Percentiles rank a stretch among this genome's conserved stretches.
Evolutionary conservation across 2,113 vertebrate genomes (phyloP).

Genomic region (Dicentrarchus labrax): DNA sequence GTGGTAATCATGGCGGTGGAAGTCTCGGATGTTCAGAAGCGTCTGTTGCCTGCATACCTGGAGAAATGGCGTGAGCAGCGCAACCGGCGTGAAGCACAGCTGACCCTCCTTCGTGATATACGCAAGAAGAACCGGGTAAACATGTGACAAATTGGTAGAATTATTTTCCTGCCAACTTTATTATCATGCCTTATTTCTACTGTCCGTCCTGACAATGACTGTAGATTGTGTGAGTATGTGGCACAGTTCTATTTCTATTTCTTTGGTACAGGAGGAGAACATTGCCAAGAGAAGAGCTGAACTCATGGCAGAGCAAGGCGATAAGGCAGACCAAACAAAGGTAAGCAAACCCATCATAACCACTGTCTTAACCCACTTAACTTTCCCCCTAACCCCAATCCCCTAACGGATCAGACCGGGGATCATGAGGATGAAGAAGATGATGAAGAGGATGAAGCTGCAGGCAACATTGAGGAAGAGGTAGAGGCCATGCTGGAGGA

Average conservation of each 20-base stretch:
- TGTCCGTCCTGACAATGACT: neutral
- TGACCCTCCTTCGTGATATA: constrained; percentile 82
- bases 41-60: constrained; percentile 86
- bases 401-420: constrained; percentile 49
- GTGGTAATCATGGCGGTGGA: constrained; percentile 85
- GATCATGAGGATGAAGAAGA: constrained; percentile 57
- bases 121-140: constrained; percentile 86
- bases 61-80: constrained; percentile 85
- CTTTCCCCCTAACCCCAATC: neutral
- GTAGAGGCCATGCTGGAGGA: constrained; percentile 87
- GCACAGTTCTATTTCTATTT: neutral
- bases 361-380: neutral
- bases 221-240: neutral
- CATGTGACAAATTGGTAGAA: neutral
- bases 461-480: constrained; percentile 80
- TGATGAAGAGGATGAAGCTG: constrained; percentile 67
- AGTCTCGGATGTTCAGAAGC: constrained; percentile 82
- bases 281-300: constrained; percentile 90
- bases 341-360: constrained; percentile 22
- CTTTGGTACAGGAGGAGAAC: constrained; percentile 82
- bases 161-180: neutral
- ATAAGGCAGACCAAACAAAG: constrained; percentile 3
- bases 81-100: constrained; percentile 75
- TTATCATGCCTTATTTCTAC: neutral
- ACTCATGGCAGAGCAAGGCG: constrained; percentile 84